phyloP scores from a whole-genome alignment of 2,888 invertebrate genomes.

The Dorcus parallelipipedus region DNA sequence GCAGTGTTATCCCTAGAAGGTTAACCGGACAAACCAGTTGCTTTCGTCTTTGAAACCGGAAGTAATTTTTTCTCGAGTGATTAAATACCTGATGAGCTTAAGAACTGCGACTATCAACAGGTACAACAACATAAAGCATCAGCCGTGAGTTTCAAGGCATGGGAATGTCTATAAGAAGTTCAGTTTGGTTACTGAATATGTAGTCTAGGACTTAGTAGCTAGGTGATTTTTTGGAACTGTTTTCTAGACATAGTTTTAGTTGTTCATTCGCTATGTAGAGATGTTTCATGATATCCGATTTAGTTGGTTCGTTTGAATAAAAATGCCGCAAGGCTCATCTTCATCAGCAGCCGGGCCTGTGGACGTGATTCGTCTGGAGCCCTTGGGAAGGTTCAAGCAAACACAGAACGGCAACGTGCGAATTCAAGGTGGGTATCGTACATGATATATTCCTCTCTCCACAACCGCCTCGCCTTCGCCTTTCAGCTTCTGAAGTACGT shows the following conservation, averaged over 20 bases:
- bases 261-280: slow-evolving; percentile 28
- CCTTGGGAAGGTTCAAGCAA: slow-evolving; percentile 61
- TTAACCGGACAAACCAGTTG: slow-evolving; percentile 8
- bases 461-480: slow-evolving; percentile 13
- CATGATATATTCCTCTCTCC: background rate
- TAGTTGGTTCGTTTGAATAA: slow-evolving; percentile 25
- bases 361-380: slow-evolving; percentile 64
- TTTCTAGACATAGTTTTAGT: slow-evolving; percentile 20
- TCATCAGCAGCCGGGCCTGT: slow-evolving; percentile 29
- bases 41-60: slow-evolving; percentile 1
- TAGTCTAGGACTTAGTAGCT: slow-evolving; percentile 23
- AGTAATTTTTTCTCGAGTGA: slow-evolving; percentile 12
- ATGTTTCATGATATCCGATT: slow-evolving; percentile 27
- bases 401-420: slow-evolving; percentile 58
- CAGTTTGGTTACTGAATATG: slow-evolving; percentile 19
- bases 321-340: slow-evolving; percentile 41
- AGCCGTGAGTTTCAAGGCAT: slow-evolving; percentile 28
- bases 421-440: slow-evolving; percentile 44
- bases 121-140: slow-evolving; percentile 24
- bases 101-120: slow-evolving; percentile 29
- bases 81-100: slow-evolving; percentile 14
- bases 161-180: slow-evolving; percentile 24
- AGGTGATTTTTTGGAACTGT: slow-evolving; percentile 16
- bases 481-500: slow-evolving; percentile 19
- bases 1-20: slow-evolving; percentile 6